Base-by-base conservation (phyloP, 2,113 vertebrate genomes). In the Aphyosemion australe region DNA sequence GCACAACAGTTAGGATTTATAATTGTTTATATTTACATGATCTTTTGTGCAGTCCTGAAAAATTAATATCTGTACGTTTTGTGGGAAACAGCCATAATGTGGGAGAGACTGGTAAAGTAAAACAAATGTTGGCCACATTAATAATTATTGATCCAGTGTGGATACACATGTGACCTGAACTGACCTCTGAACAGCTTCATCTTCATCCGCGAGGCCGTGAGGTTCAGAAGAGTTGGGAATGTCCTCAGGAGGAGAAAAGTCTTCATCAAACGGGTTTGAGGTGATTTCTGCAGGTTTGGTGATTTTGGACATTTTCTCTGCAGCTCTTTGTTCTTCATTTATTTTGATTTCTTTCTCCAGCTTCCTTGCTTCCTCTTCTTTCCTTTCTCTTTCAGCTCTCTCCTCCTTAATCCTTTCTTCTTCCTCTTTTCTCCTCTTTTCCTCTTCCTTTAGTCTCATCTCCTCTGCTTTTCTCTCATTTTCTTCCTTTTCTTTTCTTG, bases 111-210 rank as follows among this genome's bases (percentile, higher is more conserved):
- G 26, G 26, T 26, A 26, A 26, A 26, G 26, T 26, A 26, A 26
- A 26, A 26, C 5, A 5, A 1, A 26, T 26, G 5, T 26, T n/a
- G n/a, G 32, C 7, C 32, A 32, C 32, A 32, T 32, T 32, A n/a
- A n/a, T n/a, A n/a, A 8, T 46, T 2, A 46, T n/a, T 46, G 6
- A 15, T n/a, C 15, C 48, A 50, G 20, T 4, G 20, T 12, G 11
- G 6, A 26, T 26, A 21, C 8, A n/a, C 8, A 0, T 46, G 16
- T 9, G n/a, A 3, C 18, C 13, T 56, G 43, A 50, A 87, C 96
- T 89, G 54, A 98, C 97, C 97, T 93, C 43, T 92, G 94, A 65
- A 93, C 90, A 1, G 91, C 89, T 69, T 92, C 91, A 70, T 90
- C 91, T 73, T 86, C 87, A 0, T 75, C 69, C 1, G 73, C 81